Base-by-base conservation (phyloP, 2,797 vertebrate species). In the Alcedo atthis region DNA sequence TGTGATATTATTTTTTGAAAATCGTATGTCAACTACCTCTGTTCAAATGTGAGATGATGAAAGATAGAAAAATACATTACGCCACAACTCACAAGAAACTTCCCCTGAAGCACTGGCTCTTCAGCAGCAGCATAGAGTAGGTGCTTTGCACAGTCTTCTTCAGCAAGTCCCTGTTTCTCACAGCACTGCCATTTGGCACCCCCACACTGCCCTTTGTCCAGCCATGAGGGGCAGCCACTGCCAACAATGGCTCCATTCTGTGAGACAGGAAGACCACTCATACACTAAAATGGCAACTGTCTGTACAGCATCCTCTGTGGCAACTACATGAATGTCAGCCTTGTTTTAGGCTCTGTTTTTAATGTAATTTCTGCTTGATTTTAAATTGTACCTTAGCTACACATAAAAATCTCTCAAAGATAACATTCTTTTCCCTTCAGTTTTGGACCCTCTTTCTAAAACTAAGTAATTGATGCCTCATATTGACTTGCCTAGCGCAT, bases 221-320 rank as follows among this genome's bases (percentile, higher is more conserved):
- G 66, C 51, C 3, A 5, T 5, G 2, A 61, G 17, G n/a, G 45
- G 30, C 2, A 4, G 77, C 10, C 25, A 2, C 67, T 73, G 42
- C 9, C 17, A 4, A 96, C 95, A 96, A 96, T 85, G 80, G 70
- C 45, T 85, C 63, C 74, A 90, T 96, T 96, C 87, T 95, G 3
- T 0, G 2, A 49, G 21, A 92, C 95, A 95, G 92, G 89, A 94
- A 94, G 86, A 61, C 66, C 70, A 42, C 92, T 94, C 73, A 89
- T 79, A 69, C 57, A 20, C 63, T 73, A 63, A 93, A 92, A 94
- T 81, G 93, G 73, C 83, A 94, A 93, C 94, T 91, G 95, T 96
- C 96, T 96, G 92, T 87, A 46, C 57, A 90, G 87, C 93, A 95
- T 96, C 95, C 96, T 96, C 93, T 85, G 84, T 45, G 57, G 55